phyloP scores from a whole-genome alignment of 2,888 invertebrate species.

The Anticlea derivata region DNA sequence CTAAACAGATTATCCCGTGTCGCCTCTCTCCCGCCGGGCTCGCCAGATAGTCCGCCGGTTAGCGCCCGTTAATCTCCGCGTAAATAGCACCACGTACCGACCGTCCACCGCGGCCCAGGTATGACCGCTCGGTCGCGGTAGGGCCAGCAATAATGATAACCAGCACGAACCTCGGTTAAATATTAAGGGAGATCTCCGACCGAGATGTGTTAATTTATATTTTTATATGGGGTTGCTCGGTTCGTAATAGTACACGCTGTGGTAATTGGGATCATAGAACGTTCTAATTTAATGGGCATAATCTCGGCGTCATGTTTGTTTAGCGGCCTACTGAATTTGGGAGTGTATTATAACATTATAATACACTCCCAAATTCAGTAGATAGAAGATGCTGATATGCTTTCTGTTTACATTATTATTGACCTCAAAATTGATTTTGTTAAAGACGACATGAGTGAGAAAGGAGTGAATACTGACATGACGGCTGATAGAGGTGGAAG shows the following conservation, averaged over 20 bases:
- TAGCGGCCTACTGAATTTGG: background rate
- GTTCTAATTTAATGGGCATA: conserved; percentile 29
- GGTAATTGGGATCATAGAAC: conserved; percentile 36
- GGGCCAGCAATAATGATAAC: conserved; percentile 55
- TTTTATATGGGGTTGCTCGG: conserved; percentile 40
- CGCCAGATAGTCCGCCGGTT: conserved; percentile 15
- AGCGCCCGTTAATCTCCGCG: conserved; percentile 65
- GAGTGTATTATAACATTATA: too few species aligned
- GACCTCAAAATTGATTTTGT: too few species aligned
- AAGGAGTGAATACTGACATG: too few species aligned
- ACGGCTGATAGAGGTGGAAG: too few species aligned
- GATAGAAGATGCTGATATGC: too few species aligned
- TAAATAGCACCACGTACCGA: conserved; percentile 69
- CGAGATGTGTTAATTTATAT: conserved; percentile 49
- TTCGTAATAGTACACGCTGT: conserved; percentile 27
- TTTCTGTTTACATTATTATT: too few species aligned
- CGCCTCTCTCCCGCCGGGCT: conserved; percentile 36
- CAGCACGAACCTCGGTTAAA: conserved; percentile 42
- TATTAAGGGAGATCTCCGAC: conserved; percentile 46
- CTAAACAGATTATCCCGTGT: conserved; percentile 60
- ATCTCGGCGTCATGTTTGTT: conserved; percentile 20
- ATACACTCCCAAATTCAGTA: background rate
- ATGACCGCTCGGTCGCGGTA: conserved; percentile 25
- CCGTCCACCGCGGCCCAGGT: conserved; percentile 16
- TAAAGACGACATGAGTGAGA: too few species aligned